These are phyloP conservation scores for Neoseiulus cucumeris DNA, from an alignment of 1,140 invertebrate genomes.

Conservation along the genomic window DNA sequence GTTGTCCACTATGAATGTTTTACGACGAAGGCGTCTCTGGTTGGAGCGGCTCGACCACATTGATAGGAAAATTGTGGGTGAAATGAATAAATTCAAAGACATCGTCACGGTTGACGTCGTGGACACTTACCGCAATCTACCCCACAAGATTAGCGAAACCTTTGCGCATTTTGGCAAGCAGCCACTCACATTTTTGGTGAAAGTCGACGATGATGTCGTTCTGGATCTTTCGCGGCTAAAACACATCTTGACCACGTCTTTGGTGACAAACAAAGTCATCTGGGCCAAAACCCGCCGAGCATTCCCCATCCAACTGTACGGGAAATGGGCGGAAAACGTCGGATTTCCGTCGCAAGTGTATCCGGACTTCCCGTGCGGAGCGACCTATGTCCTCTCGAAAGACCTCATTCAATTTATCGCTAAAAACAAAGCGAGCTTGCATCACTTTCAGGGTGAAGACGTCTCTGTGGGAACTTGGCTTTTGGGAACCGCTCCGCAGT, in stretches of 20 bases:
- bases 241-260: not conserved
- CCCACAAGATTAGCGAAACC: not conserved
- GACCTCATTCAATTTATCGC: constrained; percentile 3
- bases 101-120: not conserved
- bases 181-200: not conserved
- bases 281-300: constrained; percentile 2
- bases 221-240: not conserved
- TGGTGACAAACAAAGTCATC: not conserved
- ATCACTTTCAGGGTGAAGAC: constrained; percentile 1
- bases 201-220: constrained; percentile 2
- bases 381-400: constrained; percentile 2
- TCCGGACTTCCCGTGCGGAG: constrained; percentile 6
- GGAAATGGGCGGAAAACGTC: constrained; percentile 2
- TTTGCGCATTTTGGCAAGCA: constrained; percentile 3
- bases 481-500: not conserved
- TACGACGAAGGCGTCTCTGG: not conserved
- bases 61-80: not conserved
- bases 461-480: not conserved
- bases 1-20: not conserved
- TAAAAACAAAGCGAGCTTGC: not conserved
- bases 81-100: constrained; percentile 9
- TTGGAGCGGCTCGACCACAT: not conserved
- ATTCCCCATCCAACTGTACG: not conserved
- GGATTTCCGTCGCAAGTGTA: not conserved
- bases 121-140: constrained; percentile 3